phyloP scores from a whole-genome alignment of 2,888 invertebrate genomes.

The Alentia gelatinosa region DNA sequence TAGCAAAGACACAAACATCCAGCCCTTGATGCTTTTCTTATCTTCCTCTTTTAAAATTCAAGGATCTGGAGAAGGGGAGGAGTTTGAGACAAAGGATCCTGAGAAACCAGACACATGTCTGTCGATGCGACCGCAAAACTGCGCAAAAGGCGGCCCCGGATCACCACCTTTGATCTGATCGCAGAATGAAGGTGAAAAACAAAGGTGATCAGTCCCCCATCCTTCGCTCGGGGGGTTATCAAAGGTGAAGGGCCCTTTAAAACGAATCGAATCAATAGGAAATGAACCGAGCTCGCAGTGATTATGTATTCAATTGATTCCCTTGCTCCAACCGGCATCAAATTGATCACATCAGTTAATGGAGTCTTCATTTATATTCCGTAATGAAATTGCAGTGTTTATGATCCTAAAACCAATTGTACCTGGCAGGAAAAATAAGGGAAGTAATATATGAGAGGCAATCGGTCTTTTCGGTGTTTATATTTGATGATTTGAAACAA shows the following conservation, averaged over 20 bases:
- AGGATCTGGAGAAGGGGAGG: conserved; percentile 1
- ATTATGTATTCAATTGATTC: conserved; percentile 1
- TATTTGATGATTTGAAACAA: too few species aligned
- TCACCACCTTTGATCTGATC: neutral
- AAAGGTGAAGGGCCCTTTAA: conserved; percentile 4
- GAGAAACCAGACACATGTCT: neutral
- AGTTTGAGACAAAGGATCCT: neutral
- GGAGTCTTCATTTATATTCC: neutral
- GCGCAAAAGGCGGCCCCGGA: neutral
- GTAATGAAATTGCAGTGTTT: neutral
- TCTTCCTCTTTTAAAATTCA: too few species aligned
- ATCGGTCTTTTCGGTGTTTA: too few species aligned
- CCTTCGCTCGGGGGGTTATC: neutral
- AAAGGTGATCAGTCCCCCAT: neutral
- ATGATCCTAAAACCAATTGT: too few species aligned
- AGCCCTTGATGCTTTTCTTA: too few species aligned
- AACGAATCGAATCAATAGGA: neutral
- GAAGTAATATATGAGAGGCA: too few species aligned
- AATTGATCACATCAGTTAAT: neutral
- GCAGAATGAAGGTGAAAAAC: neutral
- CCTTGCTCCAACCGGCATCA: neutral
- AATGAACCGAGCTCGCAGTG: neutral
- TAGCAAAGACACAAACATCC: too few species aligned
- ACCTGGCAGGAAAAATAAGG: too few species aligned
- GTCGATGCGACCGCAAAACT: neutral